Conservation (phyloP, 2,113 vertebrate genomes). For the Penelope pileata region DNA sequence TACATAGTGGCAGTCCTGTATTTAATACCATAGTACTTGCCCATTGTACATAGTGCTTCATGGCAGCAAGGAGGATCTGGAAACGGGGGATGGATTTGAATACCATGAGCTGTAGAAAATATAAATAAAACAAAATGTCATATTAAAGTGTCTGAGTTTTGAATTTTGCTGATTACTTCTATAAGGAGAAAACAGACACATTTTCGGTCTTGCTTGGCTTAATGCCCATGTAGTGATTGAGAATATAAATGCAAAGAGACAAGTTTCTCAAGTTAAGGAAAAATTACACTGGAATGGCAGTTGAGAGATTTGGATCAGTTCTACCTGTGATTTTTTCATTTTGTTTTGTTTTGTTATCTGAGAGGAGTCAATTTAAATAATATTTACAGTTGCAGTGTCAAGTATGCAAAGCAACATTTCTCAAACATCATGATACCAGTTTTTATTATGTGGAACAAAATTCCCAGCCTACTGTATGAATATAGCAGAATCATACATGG, state of each 20-base stretch:
- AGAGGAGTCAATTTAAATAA: background rate
- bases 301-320: background rate
- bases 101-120: background rate
- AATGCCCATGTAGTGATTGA: background rate
- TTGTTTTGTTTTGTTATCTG: background rate
- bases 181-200: background rate
- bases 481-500: background rate
- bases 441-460: background rate
- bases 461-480: background rate
- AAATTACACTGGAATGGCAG: background rate
- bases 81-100: background rate
- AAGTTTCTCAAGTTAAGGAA: background rate
- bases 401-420: background rate
- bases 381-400: background rate
- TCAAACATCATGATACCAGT: background rate
- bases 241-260: background rate
- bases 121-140: background rate
- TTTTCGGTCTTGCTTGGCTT: background rate
- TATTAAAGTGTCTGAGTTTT: background rate
- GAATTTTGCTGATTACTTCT: background rate
- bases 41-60: rapidly evolving
- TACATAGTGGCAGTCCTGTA: background rate
- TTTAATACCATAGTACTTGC: background rate
- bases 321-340: background rate
- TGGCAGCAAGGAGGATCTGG: background rate